Evolutionary conservation across 2,113 vertebrate species (phyloP).

Genomic region (Aptenodytes forsteri): DNA sequence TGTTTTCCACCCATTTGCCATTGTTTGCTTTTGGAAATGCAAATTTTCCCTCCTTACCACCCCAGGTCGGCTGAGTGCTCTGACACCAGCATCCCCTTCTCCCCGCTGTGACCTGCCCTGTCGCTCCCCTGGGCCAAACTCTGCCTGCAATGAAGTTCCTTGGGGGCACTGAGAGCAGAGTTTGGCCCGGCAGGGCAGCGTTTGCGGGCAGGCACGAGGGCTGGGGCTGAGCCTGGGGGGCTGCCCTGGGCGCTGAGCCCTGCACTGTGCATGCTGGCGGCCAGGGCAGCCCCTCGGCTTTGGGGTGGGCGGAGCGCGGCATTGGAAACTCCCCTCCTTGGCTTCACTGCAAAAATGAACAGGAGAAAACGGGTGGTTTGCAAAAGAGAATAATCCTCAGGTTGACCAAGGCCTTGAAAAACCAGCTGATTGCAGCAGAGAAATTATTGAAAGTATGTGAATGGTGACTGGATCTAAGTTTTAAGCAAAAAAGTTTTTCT

Average conservation of each 20-base stretch:
- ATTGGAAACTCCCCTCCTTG: neutral
- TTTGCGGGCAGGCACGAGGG: neutral
- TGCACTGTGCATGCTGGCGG: neutral
- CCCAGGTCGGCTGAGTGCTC: neutral
- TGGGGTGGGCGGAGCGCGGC: neutral
- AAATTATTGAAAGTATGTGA: constrained; percentile 32
- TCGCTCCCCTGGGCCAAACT: neutral
- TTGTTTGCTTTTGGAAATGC: neutral
- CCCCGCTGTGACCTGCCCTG: neutral
- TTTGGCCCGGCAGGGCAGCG: neutral
- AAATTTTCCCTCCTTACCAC: neutral
- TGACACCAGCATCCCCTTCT: neutral
- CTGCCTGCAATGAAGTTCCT: constrained; percentile 46
- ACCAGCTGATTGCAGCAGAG: neutral
- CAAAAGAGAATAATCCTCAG: neutral
- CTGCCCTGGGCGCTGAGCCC: neutral
- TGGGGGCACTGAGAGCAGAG: neutral
- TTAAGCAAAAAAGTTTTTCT: constrained; percentile 20
- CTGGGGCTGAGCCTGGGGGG: fast-evolving
- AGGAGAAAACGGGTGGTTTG: neutral
- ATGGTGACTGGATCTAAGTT: constrained; percentile 5
- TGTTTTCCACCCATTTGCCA: neutral
- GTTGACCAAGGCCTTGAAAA: constrained; percentile 40
- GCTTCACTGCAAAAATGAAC: neutral
- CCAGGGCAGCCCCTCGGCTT: neutral